Percentiles rank a stretch among this genome's conserved stretches.
Evolutionary conservation across 2,888 invertebrate species (phyloP).

Genomic region (Callyntrura guangdongensis): DNA sequence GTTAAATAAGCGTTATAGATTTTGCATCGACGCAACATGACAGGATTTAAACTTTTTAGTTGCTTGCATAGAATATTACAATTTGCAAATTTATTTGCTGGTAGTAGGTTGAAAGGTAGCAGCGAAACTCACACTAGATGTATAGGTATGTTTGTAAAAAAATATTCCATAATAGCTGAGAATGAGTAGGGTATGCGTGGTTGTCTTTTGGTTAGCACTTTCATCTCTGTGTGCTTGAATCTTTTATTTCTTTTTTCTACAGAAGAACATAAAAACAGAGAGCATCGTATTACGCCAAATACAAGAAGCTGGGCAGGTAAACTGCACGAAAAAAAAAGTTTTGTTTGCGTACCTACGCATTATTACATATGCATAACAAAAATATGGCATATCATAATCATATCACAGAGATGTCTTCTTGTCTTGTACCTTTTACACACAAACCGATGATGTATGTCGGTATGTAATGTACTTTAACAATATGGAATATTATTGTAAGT

Average conservation of each 20-base stretch:
- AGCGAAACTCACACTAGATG: not conserved
- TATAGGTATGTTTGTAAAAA: no score
- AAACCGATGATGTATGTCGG: not conserved
- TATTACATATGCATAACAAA: no score
- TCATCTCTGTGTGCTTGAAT: no score
- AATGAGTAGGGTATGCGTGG: not conserved
- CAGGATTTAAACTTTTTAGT: conserved; percentile 44
- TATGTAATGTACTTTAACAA: not conserved
- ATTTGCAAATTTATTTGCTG: not conserved
- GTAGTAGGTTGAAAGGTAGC: not conserved
- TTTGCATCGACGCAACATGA: not conserved
- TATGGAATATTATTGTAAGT: no score
- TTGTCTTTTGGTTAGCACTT: no score
- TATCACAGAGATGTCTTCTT: no score
- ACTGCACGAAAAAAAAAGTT: conserved; percentile 12
- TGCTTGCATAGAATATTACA: not conserved
- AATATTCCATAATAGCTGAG: not conserved
- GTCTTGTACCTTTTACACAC: no score
- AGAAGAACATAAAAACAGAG: conserved; percentile 38
- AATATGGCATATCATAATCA: no score
- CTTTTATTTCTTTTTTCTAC: conserved; percentile 19
- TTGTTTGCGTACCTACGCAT: conserved; percentile 52
- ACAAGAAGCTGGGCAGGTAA: not conserved
- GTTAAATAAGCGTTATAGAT: no score
- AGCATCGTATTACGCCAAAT: not conserved